A percentile compares a stretch with the other conserved stretches of the same genome.
Conservation (phyloP, 2,113 vertebrate genomes). For the Myrmecobius fasciatus region DNA sequence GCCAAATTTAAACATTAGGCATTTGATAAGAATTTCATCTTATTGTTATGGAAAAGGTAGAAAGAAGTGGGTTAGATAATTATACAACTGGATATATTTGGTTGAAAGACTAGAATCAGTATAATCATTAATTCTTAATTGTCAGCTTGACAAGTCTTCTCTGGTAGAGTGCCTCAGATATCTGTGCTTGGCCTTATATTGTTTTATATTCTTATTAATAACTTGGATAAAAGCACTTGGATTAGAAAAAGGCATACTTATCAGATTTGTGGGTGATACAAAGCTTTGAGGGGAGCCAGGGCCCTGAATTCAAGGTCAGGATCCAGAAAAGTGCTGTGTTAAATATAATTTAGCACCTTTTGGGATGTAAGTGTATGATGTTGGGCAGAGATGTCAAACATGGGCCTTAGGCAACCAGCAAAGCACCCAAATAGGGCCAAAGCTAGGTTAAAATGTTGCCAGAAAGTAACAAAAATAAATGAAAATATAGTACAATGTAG, state of each 20-base stretch:
- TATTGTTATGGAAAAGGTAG: background rate
- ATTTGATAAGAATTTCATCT: background rate
- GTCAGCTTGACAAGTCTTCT: background rate
- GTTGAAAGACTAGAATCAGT: background rate
- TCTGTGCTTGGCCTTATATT: background rate
- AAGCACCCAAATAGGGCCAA: background rate
- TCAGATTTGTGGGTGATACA: background rate
- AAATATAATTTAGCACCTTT: background rate
- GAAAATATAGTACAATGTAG: background rate
- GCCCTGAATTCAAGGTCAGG: background rate
- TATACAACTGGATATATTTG: background rate
- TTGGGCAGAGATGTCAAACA: background rate
- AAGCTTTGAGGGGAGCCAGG: background rate
- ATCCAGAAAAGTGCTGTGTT: background rate
- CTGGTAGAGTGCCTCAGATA: background rate
- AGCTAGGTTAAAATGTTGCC: background rate
- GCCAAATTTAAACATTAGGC: background rate
- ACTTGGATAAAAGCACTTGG: background rate
- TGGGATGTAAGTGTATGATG: background rate
- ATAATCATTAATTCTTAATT: background rate
- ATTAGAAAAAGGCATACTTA: background rate
- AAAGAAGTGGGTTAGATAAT: background rate
- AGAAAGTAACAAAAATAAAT: background rate
- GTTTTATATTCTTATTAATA: background rate
- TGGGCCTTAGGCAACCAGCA: background rate